These are phyloP conservation scores for Ramazzottius varieornatus DNA, from an alignment of 2,888 invertebrate species.

Conservation along the genomic window DNA sequence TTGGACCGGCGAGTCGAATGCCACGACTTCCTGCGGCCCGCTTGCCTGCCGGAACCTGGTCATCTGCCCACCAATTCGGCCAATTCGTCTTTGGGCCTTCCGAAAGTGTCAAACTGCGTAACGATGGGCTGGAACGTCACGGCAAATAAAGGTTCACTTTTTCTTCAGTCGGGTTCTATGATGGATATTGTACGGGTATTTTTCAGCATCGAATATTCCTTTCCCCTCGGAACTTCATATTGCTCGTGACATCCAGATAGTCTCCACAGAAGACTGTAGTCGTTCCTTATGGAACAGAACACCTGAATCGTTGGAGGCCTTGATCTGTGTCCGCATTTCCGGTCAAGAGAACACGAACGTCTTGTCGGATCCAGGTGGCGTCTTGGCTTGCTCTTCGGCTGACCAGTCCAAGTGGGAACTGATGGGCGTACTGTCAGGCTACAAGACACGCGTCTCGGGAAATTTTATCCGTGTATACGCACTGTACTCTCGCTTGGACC, in stretches of 20 bases:
- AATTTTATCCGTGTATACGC: not conserved
- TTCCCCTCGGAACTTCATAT: not conserved
- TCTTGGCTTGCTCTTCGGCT: not conserved
- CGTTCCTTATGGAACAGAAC: not conserved
- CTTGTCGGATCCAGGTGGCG: not conserved
- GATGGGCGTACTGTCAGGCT: not conserved
- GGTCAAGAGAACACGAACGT: not conserved
- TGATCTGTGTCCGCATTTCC: not conserved
- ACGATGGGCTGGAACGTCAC: slow-evolving; percentile 2
- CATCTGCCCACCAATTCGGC: not conserved
- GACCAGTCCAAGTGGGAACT: not conserved
- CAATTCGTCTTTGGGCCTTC: not conserved
- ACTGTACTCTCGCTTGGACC: not conserved
- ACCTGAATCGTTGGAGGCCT: not conserved
- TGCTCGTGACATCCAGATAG: not conserved
- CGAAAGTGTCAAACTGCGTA: not conserved
- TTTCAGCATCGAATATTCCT: not conserved
- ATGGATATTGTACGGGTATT: not conserved
- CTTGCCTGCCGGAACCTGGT: not conserved
- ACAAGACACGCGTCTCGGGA: not conserved
- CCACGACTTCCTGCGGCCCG: not conserved
- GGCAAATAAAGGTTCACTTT: not conserved
- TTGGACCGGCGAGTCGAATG: not conserved
- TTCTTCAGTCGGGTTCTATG: not conserved
- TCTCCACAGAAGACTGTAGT: not conserved